Evolutionary conservation across 1,140 invertebrate genomes (phyloP), one percentile per base, ranked within the genome.

Genomic region (Cydia fagiglandana): DNA sequence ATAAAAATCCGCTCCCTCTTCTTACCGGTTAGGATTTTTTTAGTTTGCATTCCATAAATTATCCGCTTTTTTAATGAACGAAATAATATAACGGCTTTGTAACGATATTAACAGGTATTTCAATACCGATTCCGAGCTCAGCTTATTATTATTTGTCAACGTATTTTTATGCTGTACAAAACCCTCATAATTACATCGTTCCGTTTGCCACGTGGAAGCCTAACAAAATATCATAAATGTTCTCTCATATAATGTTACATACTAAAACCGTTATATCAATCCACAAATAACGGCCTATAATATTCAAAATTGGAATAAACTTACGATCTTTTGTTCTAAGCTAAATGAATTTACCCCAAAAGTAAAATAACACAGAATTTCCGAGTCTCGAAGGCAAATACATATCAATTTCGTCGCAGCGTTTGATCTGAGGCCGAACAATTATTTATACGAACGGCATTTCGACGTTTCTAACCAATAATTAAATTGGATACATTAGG

Each of bases 341-440:
- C 7, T 56, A 15, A 17, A 56, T 4, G 56, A 38, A 70, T 70
- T 70, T 45, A 70, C 66, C n/a, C 5, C 64, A 66, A 66, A 70
- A 34, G n/a, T 38, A 70, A 70, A 70, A 70, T 70, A 70, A 70
- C 28, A 34, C 34, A 13, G 64, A 17, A 70, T 66, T 66, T 12
- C n/a, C 9, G 66, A 24, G 56, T 24, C n/a, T 70, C 17, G n/a
- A 12, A 70, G 66, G n/a, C 7, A 70, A 70, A 70, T 17, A 38
- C 66, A 70, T 70, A 70, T 70, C 66, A 45, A 70, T 70, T 70
- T 70, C 66, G 30, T 24, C 30, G n/a, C n/a, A 34, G 12, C 34
- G 66, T 70, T 70, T 70, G 66, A 70, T 70, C 66, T 20, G 34
- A 41, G 17, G 15, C 50, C 15, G 10, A 70, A 70, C 66, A 70